phyloP scores from a whole-genome alignment of 2,888 invertebrate species.

The Eurytoma adleriae region DNA sequence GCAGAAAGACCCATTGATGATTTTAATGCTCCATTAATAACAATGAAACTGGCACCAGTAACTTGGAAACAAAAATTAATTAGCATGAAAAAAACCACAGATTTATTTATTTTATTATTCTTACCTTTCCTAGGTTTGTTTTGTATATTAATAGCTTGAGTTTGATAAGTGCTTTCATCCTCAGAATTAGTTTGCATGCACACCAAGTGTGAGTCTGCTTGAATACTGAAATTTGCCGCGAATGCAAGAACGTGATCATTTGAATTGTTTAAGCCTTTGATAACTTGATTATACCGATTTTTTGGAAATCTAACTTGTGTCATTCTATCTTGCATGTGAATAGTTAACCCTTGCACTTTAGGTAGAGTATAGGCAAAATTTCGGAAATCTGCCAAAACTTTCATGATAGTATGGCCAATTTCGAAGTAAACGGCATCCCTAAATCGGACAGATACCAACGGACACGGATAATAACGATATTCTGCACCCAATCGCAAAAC shows the following conservation, averaged over 20 bases:
- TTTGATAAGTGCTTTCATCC: slow-evolving; percentile 87
- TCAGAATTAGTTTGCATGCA: slow-evolving; percentile 86
- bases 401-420: slow-evolving; percentile 92
- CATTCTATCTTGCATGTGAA: slow-evolving; percentile 89
- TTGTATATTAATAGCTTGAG: slow-evolving; percentile 92
- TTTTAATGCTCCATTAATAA: slow-evolving; percentile 91
- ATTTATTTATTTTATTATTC: not conserved
- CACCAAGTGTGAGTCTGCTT: slow-evolving; percentile 91
- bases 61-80: slow-evolving; percentile 75
- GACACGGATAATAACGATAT: slow-evolving; percentile 91
- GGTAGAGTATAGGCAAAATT: slow-evolving; percentile 89
- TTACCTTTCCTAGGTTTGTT: slow-evolving; percentile 87
- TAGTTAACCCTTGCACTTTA: slow-evolving; percentile 85
- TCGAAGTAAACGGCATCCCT: slow-evolving; percentile 89
- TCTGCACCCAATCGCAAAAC: slow-evolving; percentile 89
- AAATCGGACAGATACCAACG: slow-evolving; percentile 86
- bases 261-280: slow-evolving; percentile 87
- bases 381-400: slow-evolving; percentile 89
- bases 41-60: slow-evolving; percentile 93
- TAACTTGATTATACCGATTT: slow-evolving; percentile 85
- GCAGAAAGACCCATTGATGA: slow-evolving; percentile 86
- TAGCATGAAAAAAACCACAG: slow-evolving; percentile 23
- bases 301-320: slow-evolving; percentile 87
- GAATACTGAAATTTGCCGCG: slow-evolving; percentile 86
- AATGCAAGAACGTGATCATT: slow-evolving; percentile 91